phyloP scores from a whole-genome alignment of 2,113 vertebrate species.

The Odocoileus virginianus region DNA sequence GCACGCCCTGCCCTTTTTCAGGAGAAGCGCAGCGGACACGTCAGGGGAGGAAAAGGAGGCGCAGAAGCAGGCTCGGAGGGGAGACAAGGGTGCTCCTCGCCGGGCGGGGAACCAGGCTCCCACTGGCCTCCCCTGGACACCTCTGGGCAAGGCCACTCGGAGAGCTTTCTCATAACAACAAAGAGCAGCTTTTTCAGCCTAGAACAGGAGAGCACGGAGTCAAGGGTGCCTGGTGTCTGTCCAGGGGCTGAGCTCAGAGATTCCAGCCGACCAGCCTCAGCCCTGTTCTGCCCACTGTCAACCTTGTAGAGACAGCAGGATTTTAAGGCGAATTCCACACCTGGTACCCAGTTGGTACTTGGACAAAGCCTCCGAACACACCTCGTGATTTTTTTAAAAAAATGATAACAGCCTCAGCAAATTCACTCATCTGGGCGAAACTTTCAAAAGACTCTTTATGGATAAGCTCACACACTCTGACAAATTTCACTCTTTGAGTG shows the following conservation, averaged over 20 bases:
- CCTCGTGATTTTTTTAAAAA: constrained; percentile 22
- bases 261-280: not conserved
- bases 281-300: not conserved
- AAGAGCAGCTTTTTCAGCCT: not conserved
- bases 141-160: rapidly evolving
- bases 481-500: constrained; percentile 69
- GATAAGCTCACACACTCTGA: constrained; percentile 72
- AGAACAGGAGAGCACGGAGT: not conserved
- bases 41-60: not conserved
- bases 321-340: constrained; percentile 25
- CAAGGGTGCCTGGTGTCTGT: not conserved
- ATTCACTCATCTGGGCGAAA: constrained; percentile 64
- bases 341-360: not conserved
- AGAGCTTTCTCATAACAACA: not conserved
- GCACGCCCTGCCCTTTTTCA: not conserved
- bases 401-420: constrained; percentile 60
- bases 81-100: not conserved
- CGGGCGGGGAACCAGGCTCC: not conserved
- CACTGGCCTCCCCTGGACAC: rapidly evolving
- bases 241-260: not conserved
- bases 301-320: too few relatives aligned
- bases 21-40: not conserved
- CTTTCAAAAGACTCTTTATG: constrained; percentile 71
- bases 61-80: rapidly evolving
- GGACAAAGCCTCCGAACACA: constrained; percentile 44